Percentiles rank a stretch among this genome's conserved stretches.
Evolutionary conservation across 2,888 invertebrate species (phyloP).

Genomic region (Thymelicus sylvestris): DNA sequence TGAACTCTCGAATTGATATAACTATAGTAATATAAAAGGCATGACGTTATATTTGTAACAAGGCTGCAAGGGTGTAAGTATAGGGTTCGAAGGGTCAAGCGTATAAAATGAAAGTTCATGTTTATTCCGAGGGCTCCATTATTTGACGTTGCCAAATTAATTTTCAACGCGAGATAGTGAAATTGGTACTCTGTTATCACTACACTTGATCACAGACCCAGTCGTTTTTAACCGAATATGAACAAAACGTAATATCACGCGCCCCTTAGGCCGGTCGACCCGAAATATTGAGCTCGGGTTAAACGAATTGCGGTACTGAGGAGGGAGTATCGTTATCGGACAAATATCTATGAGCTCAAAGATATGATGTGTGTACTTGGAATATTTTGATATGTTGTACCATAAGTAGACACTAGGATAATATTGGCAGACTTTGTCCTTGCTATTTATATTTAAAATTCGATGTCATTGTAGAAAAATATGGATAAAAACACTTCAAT

Average conservation of each 20-base stretch:
- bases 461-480: too few relatives aligned
- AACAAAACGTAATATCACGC: constrained; percentile 67
- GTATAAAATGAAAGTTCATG: constrained; percentile 43
- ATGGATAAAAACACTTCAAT: too few relatives aligned
- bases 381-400: not conserved
- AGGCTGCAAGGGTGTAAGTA: too few relatives aligned
- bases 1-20: too few relatives aligned
- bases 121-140: constrained; percentile 44
- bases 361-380: constrained; percentile 19
- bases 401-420: too few relatives aligned
- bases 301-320: constrained; percentile 43
- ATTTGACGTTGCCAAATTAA: constrained; percentile 54
- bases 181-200: constrained; percentile 66
- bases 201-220: constrained; percentile 59
- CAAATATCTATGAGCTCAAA: constrained; percentile 5
- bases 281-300: constrained; percentile 61
- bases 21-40: too few relatives aligned
- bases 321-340: constrained; percentile 23
- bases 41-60: too few relatives aligned
- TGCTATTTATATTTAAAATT: too few relatives aligned
- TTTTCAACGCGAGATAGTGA: constrained; percentile 61
- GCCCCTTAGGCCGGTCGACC: constrained; percentile 63
- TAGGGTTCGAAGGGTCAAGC: not conserved
- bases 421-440: too few relatives aligned
- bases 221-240: constrained; percentile 69